Evolutionary conservation across 2,113 vertebrate genomes (phyloP).

Genomic region (Nyctibius bracteatus): DNA sequence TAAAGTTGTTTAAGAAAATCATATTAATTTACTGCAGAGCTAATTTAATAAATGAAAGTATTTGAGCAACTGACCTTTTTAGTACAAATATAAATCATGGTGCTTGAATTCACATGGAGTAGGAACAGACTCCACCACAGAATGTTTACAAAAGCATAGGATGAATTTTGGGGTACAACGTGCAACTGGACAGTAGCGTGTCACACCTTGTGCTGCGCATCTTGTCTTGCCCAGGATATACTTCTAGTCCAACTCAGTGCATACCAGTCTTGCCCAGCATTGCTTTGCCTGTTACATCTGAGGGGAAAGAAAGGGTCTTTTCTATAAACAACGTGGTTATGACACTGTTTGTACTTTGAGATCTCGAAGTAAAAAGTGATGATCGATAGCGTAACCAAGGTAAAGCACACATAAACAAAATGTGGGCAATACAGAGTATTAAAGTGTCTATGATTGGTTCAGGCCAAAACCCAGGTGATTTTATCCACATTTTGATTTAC

Average conservation of each 20-base stretch:
- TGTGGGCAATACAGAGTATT: neutral
- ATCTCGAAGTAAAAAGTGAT: neutral
- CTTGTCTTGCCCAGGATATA: neutral
- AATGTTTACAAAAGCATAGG: neutral
- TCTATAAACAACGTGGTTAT: neutral
- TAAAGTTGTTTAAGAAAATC: slow-evolving; percentile 64
- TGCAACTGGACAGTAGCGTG: neutral
- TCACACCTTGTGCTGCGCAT: neutral
- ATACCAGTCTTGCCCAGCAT: neutral
- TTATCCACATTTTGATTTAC: neutral
- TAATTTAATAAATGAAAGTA: slow-evolving; percentile 76
- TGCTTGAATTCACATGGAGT: slow-evolving; percentile 20
- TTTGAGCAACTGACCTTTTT: slow-evolving; percentile 67
- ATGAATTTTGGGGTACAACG: neutral
- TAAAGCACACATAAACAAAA: neutral
- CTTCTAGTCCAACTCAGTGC: neutral
- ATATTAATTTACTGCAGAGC: slow-evolving; percentile 67
- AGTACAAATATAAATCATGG: slow-evolving; percentile 55
- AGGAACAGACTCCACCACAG: neutral
- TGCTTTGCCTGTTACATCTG: neutral
- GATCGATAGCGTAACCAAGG: neutral
- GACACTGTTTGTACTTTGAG: neutral
- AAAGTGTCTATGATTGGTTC: neutral
- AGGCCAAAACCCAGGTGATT: neutral
- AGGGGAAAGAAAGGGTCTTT: neutral